Conservation (phyloP, 1,140 invertebrate species). For the Trichonephila clavata region DNA sequence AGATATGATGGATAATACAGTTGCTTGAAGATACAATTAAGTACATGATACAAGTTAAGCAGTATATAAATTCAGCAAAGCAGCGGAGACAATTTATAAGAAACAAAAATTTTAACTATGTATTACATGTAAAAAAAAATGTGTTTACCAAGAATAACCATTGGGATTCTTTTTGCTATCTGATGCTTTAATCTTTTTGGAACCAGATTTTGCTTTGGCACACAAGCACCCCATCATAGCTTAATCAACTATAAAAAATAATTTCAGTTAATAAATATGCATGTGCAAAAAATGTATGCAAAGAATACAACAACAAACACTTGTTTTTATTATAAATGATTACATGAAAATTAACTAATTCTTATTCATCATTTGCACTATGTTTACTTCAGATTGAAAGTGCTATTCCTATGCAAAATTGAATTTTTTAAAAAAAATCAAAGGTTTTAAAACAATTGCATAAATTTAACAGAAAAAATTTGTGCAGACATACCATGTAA, state of each 20-base stretch:
- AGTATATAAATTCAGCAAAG: neutral
- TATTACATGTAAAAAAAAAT: neutral
- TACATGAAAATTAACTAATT: too few species aligned
- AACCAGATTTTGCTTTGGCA: conserved; percentile 56
- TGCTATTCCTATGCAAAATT: too few species aligned
- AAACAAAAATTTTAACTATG: neutral
- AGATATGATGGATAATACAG: neutral
- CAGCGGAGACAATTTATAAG: neutral
- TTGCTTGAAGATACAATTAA: neutral
- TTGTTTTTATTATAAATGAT: too few species aligned
- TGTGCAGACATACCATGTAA: too few species aligned
- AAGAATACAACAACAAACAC: too few species aligned
- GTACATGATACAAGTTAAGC: neutral
- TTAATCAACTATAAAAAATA: neutral
- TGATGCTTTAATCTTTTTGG: conserved; percentile 46
- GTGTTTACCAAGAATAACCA: conserved; percentile 61
- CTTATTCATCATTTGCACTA: too few species aligned
- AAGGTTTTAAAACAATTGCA: too few species aligned
- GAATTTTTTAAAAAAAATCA: too few species aligned
- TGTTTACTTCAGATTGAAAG: too few species aligned
- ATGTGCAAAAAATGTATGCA: neutral
- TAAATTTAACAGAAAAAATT: too few species aligned
- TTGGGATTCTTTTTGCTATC: conserved; percentile 53
- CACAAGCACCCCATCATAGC: conserved; percentile 72
- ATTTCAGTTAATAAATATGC: neutral